Evolutionary conservation across 2,888 invertebrate species (phyloP).

Genomic region (Cheilosia impressa): DNA sequence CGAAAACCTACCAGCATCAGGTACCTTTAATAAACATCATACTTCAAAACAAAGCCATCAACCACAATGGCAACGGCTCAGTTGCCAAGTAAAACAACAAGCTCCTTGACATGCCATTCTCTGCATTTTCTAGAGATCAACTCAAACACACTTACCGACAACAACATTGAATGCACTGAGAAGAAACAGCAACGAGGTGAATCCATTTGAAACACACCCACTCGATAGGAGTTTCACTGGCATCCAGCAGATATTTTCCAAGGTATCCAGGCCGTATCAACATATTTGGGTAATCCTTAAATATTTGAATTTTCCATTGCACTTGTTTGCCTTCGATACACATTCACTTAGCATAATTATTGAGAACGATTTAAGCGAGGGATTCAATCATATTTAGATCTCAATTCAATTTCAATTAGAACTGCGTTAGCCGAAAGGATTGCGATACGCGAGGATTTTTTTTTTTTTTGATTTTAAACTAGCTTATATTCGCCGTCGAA

Average conservation of each 20-base stretch:
- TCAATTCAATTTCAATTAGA: not conserved
- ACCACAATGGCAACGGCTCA: not conserved
- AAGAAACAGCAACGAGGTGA: slow-evolving; percentile 69
- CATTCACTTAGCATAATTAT: slow-evolving; percentile 44
- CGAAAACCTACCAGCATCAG: too few relatives aligned
- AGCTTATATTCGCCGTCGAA: not conserved
- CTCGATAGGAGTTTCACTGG: slow-evolving; percentile 70
- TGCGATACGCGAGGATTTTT: not conserved
- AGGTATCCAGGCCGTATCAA: slow-evolving; percentile 67
- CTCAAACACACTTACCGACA: slow-evolving; percentile 52
- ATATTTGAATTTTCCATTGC: slow-evolving; percentile 22
- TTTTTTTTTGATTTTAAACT: not conserved
- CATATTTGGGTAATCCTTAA: slow-evolving; percentile 49
- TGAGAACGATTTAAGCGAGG: too few relatives aligned
- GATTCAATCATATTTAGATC: slow-evolving; percentile 6
- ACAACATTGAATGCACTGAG: slow-evolving; percentile 61
- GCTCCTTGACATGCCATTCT: not conserved
- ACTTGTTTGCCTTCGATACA: slow-evolving; percentile 37
- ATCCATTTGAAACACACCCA: slow-evolving; percentile 74
- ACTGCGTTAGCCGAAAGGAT: not conserved
- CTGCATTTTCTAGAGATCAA: not conserved
- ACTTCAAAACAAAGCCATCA: not conserved
- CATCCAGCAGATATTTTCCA: slow-evolving; percentile 74
- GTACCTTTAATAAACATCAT: too few relatives aligned
- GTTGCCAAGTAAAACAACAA: not conserved